Base-by-base conservation (phyloP, 2,888 invertebrate species). In the Myopa testacea region DNA sequence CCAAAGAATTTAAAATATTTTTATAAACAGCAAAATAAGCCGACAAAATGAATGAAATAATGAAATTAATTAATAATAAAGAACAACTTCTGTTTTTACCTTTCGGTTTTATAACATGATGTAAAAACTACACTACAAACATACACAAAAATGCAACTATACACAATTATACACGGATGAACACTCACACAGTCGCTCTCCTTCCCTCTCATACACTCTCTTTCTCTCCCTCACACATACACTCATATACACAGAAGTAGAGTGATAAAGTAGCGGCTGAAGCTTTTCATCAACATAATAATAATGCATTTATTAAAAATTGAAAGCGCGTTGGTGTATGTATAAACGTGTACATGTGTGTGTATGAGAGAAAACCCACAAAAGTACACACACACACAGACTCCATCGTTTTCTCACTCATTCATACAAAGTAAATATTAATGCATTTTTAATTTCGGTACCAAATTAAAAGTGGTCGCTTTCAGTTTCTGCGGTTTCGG, bases 401-500 rank as follows among this genome's bases (percentile, higher is more conserved):
- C 71, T n/a, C n/a, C 4, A 8, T 40, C 7, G 19, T 10, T 62
- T 6, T 14, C 63, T 63, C 26, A 63, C 37, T 7, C 1, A n/a
- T 45, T 5, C 14, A 62, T 45, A 62, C 19, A 73, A 62, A 73
- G 40, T 45, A 73, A 73, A 62, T 60, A 73, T 62, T 62, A 45
- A 63, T 73, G 60, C 73, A 62, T 73, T 73, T 73, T 73, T 62
- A 73, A 73, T 73, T 73, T 73, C 40, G 62, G 62, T 26, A 73
- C 26, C 73, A 73, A 45, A 34, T 26, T 50, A 62, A 73, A 73
- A 73, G 73, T 62, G 73, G 73, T 62, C 73, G 19, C 45, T 62
- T 73, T 73, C 45, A 69, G 45, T n/a, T 40, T n/a, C 69, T 26
- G 26, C 26, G 26, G 26, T 26, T 40, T 19, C 50, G 45, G 69